Evolutionary conservation across 2,888 invertebrate species (phyloP).

Genomic region (Colostygia pectinataria): DNA sequence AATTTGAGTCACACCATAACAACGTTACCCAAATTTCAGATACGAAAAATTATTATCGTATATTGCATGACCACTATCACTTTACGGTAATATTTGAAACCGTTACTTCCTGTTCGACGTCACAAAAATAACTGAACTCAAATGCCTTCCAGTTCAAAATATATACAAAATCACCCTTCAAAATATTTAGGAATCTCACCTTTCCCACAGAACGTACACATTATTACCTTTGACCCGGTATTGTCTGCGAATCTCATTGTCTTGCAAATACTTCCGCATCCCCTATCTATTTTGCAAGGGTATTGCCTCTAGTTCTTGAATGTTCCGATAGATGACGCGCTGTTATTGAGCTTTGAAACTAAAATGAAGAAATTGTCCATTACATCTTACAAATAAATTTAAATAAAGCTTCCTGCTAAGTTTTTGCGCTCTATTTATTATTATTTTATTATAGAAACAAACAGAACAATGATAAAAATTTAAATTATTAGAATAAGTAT

Average conservation of each 20-base stretch:
- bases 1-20: no score
- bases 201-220: constrained; percentile 55
- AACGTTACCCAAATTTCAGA: no score
- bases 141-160: constrained; percentile 55
- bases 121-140: constrained; percentile 64
- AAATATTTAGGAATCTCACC: constrained; percentile 43
- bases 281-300: constrained; percentile 49
- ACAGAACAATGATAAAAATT: no score
- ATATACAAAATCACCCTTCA: constrained; percentile 70
- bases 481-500: no score
- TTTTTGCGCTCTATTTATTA: no score
- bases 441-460: no score
- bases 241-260: constrained; percentile 70
- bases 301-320: constrained; percentile 49
- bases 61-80: not conserved
- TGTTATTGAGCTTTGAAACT: constrained; percentile 16
- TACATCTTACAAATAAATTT: no score
- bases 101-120: constrained; percentile 70
- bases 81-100: constrained; percentile 19
- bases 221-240: constrained; percentile 66
- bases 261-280: constrained; percentile 65
- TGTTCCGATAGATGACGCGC: constrained; percentile 57
- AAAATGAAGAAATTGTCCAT: not conserved
- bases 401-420: no score
- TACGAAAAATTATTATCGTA: no score